These are phyloP conservation scores for Pedetes capensis DNA, from an alignment of 2,113 vertebrate genomes.

Conservation along the genomic window DNA sequence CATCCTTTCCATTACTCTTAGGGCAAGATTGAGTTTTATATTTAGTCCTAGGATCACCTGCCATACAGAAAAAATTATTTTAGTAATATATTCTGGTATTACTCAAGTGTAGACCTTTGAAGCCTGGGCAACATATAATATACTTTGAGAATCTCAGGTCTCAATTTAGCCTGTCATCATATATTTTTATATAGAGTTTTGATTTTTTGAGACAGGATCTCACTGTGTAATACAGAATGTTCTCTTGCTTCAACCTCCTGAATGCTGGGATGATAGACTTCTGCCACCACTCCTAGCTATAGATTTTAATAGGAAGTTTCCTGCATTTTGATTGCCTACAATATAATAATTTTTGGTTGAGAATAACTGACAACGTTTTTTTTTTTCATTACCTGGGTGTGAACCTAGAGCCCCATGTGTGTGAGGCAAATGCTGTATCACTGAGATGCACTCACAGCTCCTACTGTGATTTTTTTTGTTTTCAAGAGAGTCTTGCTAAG, in stretches of 20 bases:
- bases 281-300: not conserved
- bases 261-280: not conserved
- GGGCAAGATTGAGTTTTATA: conserved; percentile 35
- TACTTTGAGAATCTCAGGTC: not conserved
- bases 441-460: too few species aligned
- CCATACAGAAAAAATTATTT: conserved; percentile 28
- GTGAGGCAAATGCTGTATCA: too few species aligned
- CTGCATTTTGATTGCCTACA: not conserved
- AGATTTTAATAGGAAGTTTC: not conserved
- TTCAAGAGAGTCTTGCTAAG: too few species aligned
- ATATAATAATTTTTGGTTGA: not conserved
- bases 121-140: not conserved
- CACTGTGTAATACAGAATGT: too few species aligned
- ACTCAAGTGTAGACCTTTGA: conserved; percentile 4
- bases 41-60: conserved; percentile 23
- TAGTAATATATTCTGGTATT: not conserved
- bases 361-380: not conserved
- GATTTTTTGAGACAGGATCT: too few species aligned
- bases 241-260: too few species aligned
- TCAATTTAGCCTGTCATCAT: conserved; percentile 17
- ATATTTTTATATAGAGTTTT: conserved; percentile 45
- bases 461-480: too few species aligned
- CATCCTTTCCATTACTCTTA: conserved; percentile 17
- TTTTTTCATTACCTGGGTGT: too few species aligned
- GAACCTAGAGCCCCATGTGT: too few species aligned